These are phyloP conservation scores for Upupa epops DNA, from an alignment of 2,113 vertebrate species.

Conservation along the genomic window DNA sequence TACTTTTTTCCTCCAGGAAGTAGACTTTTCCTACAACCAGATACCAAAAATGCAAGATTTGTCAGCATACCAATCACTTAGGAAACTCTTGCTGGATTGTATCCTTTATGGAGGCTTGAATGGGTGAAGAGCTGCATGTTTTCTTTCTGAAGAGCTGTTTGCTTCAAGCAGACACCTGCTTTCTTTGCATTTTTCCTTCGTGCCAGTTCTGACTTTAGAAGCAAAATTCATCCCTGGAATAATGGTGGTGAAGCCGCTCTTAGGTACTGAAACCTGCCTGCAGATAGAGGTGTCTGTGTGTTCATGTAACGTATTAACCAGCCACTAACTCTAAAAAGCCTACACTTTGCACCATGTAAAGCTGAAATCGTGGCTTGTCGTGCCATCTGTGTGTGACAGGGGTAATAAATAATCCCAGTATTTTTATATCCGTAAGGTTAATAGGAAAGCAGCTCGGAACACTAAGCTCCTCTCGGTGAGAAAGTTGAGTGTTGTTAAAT, in stretches of 20 bases:
- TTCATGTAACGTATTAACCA: background rate
- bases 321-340: background rate
- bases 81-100: constrained; percentile 86
- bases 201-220: background rate
- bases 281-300: background rate
- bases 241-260: background rate
- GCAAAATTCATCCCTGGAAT: background rate
- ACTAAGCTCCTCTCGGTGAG: background rate
- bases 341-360: background rate
- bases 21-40: constrained; percentile 86
- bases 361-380: background rate
- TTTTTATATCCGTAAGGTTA: background rate
- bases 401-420: background rate
- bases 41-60: constrained; percentile 87
- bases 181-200: background rate
- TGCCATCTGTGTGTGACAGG: background rate
- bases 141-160: background rate
- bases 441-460: background rate
- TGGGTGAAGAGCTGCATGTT: background rate
- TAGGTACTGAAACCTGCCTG: background rate
- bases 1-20: constrained; percentile 78
- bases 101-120: constrained; percentile 79
- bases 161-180: background rate
- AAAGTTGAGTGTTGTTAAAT: background rate
- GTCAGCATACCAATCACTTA: constrained; percentile 77